Evolutionary conservation across 2,888 invertebrate genomes (phyloP).

Genomic region (Drosophila nr. medialis): DNA sequence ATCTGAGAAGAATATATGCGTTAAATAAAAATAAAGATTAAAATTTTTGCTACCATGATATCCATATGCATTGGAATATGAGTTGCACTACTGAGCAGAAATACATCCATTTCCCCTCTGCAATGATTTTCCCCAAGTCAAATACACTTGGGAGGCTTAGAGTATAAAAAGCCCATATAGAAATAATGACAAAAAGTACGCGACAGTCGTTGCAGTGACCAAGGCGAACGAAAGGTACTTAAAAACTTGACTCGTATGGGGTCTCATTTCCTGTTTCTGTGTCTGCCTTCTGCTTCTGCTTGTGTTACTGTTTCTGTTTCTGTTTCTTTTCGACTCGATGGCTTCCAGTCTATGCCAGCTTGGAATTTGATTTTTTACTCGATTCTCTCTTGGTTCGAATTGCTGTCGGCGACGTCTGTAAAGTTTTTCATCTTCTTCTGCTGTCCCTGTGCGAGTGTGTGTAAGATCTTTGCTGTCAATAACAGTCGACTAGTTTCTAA

Average conservation of each 20-base stretch:
- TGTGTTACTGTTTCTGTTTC: conserved; percentile 56
- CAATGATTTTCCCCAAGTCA: neutral
- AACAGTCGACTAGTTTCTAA: conserved; percentile 57
- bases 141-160: neutral
- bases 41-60: neutral
- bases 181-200: conserved; percentile 22
- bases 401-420: conserved; percentile 16
- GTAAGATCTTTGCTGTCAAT: conserved; percentile 28
- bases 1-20: neutral
- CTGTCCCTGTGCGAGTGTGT: conserved; percentile 9
- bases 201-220: conserved; percentile 43
- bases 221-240: conserved; percentile 66
- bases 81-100: neutral
- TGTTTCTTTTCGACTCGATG: conserved; percentile 11
- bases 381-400: conserved; percentile 18
- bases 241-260: conserved; percentile 58
- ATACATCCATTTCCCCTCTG: neutral
- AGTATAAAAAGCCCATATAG: conserved; percentile 16
- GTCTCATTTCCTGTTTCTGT: conserved; percentile 69
- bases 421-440: conserved; percentile 18
- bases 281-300: conserved; percentile 31
- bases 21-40: neutral
- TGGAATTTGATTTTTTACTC: conserved; percentile 21
- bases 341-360: conserved; percentile 8
- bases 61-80: neutral